These are phyloP conservation scores for Epistrophella euchroma DNA, from an alignment of 2,888 invertebrate genomes.

Conservation along the genomic window DNA sequence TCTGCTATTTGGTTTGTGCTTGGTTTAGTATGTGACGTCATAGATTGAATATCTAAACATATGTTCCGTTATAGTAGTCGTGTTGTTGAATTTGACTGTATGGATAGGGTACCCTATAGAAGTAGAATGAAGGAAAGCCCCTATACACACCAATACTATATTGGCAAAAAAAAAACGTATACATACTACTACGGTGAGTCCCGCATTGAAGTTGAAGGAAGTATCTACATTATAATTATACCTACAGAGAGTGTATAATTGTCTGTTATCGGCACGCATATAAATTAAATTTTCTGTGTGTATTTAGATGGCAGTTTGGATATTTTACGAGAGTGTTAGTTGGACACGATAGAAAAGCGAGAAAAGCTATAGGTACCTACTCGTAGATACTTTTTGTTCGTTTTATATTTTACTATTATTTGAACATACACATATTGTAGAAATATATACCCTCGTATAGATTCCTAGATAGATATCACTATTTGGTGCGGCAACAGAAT, in stretches of 20 bases:
- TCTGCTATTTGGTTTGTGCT: constrained; percentile 29
- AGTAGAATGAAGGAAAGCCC: constrained; percentile 10
- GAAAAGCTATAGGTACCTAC: constrained; percentile 20
- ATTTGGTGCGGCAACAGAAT: constrained; percentile 28
- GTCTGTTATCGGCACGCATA: constrained; percentile 42
- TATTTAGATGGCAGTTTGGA: constrained; percentile 4
- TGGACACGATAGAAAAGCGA: constrained; percentile 6
- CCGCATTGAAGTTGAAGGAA: constrained; percentile 54
- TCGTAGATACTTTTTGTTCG: neutral
- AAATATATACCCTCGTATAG: constrained; percentile 31
- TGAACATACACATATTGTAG: constrained; percentile 19
- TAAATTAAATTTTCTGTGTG: constrained; percentile 23
- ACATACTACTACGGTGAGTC: constrained; percentile 9
- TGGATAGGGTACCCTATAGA: neutral
- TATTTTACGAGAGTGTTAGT: constrained; percentile 14
- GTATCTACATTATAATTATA: constrained; percentile 29
- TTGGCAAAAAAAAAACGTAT: neutral
- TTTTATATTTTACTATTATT: constrained; percentile 45
- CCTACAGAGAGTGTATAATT: constrained; percentile 19
- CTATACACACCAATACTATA: constrained; percentile 6
- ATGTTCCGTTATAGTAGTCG: constrained; percentile 67
- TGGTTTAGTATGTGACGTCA: constrained; percentile 64
- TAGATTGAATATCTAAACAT: constrained; percentile 61
- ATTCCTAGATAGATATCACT: constrained; percentile 59
- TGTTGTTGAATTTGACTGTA: neutral